Percentiles rank a stretch among this genome's conserved stretches.
Conservation (phyloP, 2,888 invertebrate genomes). For the Tenthredo amoena region DNA sequence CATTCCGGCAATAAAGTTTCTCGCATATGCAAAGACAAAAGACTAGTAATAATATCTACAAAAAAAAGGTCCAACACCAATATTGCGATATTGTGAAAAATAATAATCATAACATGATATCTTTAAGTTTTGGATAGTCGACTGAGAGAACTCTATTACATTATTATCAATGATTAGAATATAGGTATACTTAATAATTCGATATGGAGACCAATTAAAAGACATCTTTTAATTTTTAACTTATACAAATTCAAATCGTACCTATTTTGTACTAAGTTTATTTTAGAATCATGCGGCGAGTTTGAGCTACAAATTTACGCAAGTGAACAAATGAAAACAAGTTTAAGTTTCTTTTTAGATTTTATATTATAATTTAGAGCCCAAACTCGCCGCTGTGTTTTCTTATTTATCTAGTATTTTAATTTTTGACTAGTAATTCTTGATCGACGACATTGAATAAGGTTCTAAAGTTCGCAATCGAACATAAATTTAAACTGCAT, state of each 20-base stretch:
- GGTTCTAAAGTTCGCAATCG: not conserved
- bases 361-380: not conserved
- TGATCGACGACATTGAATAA: not conserved
- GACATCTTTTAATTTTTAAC: not conserved
- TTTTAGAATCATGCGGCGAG: not conserved
- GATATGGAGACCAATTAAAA: not conserved
- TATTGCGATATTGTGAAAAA: not conserved
- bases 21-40: not conserved
- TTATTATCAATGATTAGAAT: not conserved
- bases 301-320: not conserved
- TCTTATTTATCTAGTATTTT: not conserved
- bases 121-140: not conserved
- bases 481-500: not conserved
- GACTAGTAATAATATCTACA: not conserved
- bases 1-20: constrained; percentile 1
- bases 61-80: not conserved
- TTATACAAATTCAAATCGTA: not conserved
- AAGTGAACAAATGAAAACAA: not conserved
- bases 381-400: too few species aligned
- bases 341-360: not conserved
- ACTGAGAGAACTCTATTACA: not conserved
- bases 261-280: not conserved
- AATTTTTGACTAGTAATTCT: not conserved
- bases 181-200: not conserved
- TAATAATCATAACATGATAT: not conserved